These are phyloP conservation scores for Erebia ligea DNA, from an alignment of 2,888 invertebrate species.

Conservation along the genomic window DNA sequence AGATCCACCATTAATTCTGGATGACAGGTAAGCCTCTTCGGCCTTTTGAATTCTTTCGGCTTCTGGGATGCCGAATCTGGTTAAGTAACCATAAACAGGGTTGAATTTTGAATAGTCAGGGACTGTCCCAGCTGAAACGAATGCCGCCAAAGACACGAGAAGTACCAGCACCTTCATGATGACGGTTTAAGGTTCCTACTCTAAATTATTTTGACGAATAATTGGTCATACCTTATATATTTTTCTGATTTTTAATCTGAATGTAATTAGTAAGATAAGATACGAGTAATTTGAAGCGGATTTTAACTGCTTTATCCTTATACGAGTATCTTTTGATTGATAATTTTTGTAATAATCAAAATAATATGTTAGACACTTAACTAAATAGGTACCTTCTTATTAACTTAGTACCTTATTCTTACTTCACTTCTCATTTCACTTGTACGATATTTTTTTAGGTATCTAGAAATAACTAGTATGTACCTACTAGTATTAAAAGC, in stretches of 20 bases:
- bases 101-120: slow-evolving; percentile 27
- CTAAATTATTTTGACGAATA: background rate
- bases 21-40: slow-evolving; percentile 50
- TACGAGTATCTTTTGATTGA: background rate
- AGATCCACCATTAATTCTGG: slow-evolving; percentile 58
- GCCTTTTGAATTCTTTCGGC: slow-evolving; percentile 53
- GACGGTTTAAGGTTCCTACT: slow-evolving; percentile 18
- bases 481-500: too few relatives aligned
- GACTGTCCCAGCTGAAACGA: slow-evolving; percentile 19
- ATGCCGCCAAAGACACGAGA: slow-evolving; percentile 23
- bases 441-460: too few relatives aligned
- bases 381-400: background rate
- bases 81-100: slow-evolving; percentile 53
- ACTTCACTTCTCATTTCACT: too few relatives aligned
- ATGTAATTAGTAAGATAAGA: slow-evolving; percentile 19
- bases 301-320: slow-evolving; percentile 12
- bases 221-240: slow-evolving; percentile 12
- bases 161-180: slow-evolving; percentile 27
- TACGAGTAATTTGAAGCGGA: slow-evolving; percentile 1
- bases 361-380: background rate
- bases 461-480: too few relatives aligned
- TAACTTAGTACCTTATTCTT: background rate
- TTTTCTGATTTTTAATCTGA: background rate
- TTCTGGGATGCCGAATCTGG: slow-evolving; percentile 51
- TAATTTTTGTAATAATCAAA: background rate